These are phyloP conservation scores for Ectemnius cavifrons DNA, from an alignment of 2,888 invertebrate species.

Conservation along the genomic window DNA sequence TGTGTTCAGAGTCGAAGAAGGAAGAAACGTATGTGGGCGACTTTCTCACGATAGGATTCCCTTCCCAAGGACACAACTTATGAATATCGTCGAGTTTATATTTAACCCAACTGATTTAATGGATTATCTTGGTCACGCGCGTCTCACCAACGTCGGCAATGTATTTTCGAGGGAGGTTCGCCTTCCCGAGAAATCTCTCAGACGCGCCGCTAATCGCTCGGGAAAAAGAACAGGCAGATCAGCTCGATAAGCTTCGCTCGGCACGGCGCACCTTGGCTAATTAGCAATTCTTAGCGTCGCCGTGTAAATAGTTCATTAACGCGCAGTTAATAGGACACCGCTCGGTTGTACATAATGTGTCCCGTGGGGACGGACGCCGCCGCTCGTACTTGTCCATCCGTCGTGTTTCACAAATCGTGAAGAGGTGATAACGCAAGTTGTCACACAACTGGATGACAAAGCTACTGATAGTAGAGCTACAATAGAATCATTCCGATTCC, in stretches of 20 bases:
- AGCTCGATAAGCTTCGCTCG: background rate
- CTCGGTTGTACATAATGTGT: no score
- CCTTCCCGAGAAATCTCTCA: background rate
- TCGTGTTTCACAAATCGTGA: no score
- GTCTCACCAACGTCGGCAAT: background rate
- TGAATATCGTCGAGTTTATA: background rate
- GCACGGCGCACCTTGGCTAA: background rate
- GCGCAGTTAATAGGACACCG: background rate
- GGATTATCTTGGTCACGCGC: conserved; percentile 7
- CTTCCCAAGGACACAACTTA: background rate
- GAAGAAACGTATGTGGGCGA: no score
- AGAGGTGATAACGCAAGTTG: no score
- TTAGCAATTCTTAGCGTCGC: background rate
- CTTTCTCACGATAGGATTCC: background rate
- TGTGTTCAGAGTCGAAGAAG: no score
- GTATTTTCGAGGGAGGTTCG: background rate
- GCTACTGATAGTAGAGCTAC: no score
- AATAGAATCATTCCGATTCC: no score
- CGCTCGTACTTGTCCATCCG: no score
- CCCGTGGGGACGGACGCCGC: no score
- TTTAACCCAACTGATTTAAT: background rate
- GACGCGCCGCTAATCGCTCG: background rate
- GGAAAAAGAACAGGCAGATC: background rate
- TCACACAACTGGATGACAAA: no score
- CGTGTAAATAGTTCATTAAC: conserved; percentile 4